A percentile compares a stretch with the other conserved stretches of the same genome.
Conservation (phyloP, 2,113 vertebrate species). For the Acinonyx jubatus region DNA sequence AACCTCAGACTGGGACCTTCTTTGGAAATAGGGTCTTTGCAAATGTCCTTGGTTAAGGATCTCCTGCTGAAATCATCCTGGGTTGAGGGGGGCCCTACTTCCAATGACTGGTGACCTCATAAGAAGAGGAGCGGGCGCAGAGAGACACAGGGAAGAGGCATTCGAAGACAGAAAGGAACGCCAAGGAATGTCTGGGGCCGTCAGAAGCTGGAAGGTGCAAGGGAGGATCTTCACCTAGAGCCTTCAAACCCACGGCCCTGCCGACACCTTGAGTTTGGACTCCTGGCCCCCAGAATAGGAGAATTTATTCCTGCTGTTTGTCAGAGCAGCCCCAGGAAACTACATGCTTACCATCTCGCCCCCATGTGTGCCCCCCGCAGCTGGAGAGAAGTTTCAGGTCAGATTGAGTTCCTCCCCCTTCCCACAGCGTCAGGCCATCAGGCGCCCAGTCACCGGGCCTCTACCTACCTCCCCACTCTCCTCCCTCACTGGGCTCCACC, state of each 20-base stretch:
- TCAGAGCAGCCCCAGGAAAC: neutral
- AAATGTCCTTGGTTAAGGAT: neutral
- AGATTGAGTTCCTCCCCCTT: neutral
- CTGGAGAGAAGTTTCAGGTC: neutral
- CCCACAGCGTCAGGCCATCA: accelerated
- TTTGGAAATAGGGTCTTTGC: neutral
- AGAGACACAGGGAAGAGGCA: neutral
- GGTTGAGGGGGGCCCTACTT: neutral
- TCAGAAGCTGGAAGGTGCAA: neutral
- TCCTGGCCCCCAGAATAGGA: neutral
- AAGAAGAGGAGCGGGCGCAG: neutral
- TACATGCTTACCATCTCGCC: accelerated
- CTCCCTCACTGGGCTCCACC: neutral
- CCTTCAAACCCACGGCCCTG: accelerated
- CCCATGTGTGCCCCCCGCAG: neutral
- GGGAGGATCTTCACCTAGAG: neutral
- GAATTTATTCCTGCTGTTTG: neutral
- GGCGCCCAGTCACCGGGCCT: accelerated
- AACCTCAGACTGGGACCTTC: neutral
- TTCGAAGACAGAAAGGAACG: neutral
- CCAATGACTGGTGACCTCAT: neutral
- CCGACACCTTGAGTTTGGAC: neutral
- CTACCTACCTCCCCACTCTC: neutral
- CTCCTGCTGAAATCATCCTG: neutral
- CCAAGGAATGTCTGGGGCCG: neutral